Percentiles rank a stretch among this genome's conserved stretches.
These are phyloP conservation scores for Todiramphus chloris DNA, from an alignment of 2,113 vertebrate genomes.

Conservation along the genomic window DNA sequence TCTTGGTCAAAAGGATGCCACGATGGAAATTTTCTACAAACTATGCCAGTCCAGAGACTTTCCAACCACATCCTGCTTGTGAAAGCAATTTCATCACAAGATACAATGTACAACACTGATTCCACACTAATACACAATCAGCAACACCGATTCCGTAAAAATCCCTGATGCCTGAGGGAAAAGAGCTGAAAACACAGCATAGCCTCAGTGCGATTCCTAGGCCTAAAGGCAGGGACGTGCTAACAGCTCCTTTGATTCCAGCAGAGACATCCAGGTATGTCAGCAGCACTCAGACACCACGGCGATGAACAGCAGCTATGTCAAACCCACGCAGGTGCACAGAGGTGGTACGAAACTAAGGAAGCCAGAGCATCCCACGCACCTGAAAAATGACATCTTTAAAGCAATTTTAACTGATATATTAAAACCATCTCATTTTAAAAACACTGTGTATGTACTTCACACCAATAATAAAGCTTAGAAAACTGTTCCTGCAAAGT, in stretches of 20 bases:
- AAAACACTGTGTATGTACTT: neutral
- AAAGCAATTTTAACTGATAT: neutral
- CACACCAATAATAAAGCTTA: neutral
- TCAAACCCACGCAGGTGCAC: neutral
- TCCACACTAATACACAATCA: neutral
- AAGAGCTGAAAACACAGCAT: accelerated
- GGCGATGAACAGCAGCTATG: neutral
- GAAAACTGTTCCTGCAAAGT: neutral
- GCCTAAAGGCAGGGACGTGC: neutral
- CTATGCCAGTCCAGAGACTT: neutral
- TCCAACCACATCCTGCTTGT: accelerated
- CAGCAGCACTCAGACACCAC: neutral
- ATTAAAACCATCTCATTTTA: neutral
- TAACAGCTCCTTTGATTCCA: neutral
- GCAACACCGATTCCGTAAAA: neutral
- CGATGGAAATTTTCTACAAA: neutral
- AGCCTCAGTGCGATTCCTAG: neutral
- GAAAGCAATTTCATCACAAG: neutral
- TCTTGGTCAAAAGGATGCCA: neutral
- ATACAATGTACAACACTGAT: neutral
- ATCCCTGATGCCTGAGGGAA: neutral
- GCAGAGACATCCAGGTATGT: neutral
- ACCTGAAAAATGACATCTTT: neutral
- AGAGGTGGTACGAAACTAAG: neutral
- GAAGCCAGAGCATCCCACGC: neutral